These are phyloP conservation scores for Alligator mississippiensis DNA, from an alignment of 2,113 vertebrate genomes.

Conservation along the genomic window DNA sequence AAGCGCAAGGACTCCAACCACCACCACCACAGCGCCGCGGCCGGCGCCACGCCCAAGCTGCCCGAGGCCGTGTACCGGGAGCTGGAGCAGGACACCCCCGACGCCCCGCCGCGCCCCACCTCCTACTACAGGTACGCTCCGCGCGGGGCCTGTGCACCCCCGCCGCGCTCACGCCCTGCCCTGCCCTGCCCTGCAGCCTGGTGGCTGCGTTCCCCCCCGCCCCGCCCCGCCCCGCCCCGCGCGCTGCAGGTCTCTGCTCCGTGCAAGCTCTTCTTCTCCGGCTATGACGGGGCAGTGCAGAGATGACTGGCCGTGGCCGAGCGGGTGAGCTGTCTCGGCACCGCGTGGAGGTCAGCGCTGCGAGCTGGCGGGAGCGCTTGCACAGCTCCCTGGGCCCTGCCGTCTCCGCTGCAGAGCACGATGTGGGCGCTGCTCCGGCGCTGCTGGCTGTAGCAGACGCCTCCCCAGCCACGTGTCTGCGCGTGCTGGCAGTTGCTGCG, in stretches of 20 bases:
- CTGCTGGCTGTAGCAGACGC: background rate
- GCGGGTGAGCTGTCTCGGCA: too few relatives aligned
- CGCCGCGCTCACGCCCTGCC: background rate
- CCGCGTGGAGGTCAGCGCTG: background rate
- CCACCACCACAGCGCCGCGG: constrained; percentile 88
- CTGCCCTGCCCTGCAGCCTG: background rate
- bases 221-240: too few relatives aligned
- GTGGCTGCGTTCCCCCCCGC: background rate
- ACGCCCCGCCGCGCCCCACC: constrained; percentile 89
- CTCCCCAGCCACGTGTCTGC: fast-evolving
- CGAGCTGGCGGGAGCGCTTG: background rate
- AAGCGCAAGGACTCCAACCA: constrained; percentile 93
- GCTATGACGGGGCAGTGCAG: background rate
- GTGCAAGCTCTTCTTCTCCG: fast-evolving
- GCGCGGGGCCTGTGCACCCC: fast-evolving
- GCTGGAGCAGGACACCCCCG: constrained; percentile 93
- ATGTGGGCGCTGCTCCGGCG: fast-evolving
- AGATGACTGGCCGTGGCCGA: too few relatives aligned
- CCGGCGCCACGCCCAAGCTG: constrained; percentile 91
- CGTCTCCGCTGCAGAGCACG: fast-evolving
- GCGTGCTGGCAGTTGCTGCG: fast-evolving
- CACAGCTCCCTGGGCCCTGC: background rate
- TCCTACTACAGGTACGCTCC: constrained; percentile 95
- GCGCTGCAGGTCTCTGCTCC: fast-evolving
- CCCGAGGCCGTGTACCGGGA: constrained; percentile 96